Evolutionary conservation across 2,113 vertebrate species (phyloP), one percentile per base, ranked within the genome.

Genomic region (Isichthys henryi): DNA sequence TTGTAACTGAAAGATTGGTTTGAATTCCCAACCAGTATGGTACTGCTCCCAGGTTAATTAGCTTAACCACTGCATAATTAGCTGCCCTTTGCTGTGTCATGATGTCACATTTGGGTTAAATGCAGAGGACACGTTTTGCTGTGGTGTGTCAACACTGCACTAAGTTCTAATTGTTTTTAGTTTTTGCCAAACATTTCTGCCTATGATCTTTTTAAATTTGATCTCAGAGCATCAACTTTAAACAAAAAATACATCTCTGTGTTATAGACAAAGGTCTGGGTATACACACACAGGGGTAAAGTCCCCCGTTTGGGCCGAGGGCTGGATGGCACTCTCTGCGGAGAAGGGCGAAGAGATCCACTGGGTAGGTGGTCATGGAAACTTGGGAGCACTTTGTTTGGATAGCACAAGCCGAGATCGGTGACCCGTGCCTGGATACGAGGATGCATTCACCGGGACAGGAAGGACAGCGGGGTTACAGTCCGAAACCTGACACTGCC

Each of bases 391-490:
- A 52, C 88, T 87, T 45, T 21, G 85, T 88, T 90, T 91, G 94
- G 92, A 91, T 83, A 88, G 58, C 48, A 87, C 88, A 56, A 88
- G 70, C 39, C 19, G 23, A 89, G 19, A 85, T 35, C 52, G 23
- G 80, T 45, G 43, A 58, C 89, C 91, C 91, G 90, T 77, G 62
- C 91, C 77, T 88, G 88, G 88, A 91, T 90, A 5, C 0, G 70
- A 88, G 48, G 11, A 91, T 91, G 17, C 35, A 52, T 88, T 84
- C 93, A 94, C 94, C 93, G 89, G 94, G 93, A 92, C 2, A 27
- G n/a, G 31, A 53, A 56, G 45, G 82, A 21, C 45, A 19, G 35
- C 4, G 2, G 31, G 5, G 6, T 19, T 80, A 11, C n/a, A 13
- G 27, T 31, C 10, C 0, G 27, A 70, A 70, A 27, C n/a, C 13